Evolutionary conservation across 92 coral and sea anemone genomes (phyloP).

Genomic region (Hydrozoanthus gracilis): DNA sequence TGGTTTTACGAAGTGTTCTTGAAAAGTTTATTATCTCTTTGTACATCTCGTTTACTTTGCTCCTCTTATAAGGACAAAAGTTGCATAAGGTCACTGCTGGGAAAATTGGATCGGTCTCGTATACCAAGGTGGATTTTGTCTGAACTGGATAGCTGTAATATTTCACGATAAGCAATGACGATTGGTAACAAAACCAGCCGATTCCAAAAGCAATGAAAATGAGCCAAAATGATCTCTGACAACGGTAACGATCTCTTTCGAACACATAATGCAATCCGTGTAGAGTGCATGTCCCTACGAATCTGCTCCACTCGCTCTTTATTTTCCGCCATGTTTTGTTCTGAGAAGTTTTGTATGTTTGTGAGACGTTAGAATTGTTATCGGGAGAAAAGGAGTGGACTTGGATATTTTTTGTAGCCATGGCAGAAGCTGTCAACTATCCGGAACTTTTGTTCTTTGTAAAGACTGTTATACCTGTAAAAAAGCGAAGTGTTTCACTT

Average conservation of each 20-base stretch:
- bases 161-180: conserved; percentile 8
- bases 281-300: conserved; percentile 55
- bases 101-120: conserved; percentile 25
- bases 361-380: background rate
- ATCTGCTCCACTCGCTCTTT: conserved; percentile 14
- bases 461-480: too few relatives aligned
- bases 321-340: conserved; percentile 2
- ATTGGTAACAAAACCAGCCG: conserved; percentile 61
- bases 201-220: conserved; percentile 62
- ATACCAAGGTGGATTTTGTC: conserved; percentile 32
- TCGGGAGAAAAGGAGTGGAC: background rate
- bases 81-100: conserved; percentile 38
- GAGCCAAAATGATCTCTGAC: conserved; percentile 70
- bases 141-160: conserved; percentile 30
- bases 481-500: too few relatives aligned
- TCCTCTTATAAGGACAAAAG: conserved; percentile 30
- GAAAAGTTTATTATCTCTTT: conserved; percentile 10
- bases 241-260: conserved; percentile 75
- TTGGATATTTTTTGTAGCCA: conserved; percentile 16
- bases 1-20: background rate
- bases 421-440: background rate
- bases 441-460: background rate
- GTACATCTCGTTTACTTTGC: background rate
- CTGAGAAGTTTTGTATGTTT: background rate
- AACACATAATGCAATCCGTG: conserved; percentile 87